These are phyloP conservation scores for Synanceia verrucosa DNA, from an alignment of 2,797 vertebrate genomes.

Conservation along the genomic window DNA sequence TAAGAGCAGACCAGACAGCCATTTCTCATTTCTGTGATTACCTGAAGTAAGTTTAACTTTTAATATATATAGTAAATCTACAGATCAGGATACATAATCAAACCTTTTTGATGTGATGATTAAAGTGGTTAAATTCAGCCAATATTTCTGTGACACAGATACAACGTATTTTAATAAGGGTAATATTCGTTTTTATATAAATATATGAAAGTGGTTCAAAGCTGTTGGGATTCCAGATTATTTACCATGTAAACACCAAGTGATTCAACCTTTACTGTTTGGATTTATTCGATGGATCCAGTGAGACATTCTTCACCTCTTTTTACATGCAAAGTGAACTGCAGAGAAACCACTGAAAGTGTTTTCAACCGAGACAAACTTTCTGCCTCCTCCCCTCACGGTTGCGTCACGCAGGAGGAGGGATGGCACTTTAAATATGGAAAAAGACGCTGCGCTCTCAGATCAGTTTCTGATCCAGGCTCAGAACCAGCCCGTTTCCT, in stretches of 20 bases:
- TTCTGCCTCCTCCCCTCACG: conserved; percentile 38
- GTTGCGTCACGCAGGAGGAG: conserved; percentile 80
- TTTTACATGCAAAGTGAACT: not conserved
- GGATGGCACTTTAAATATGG: conserved; percentile 85
- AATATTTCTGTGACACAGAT: too few species aligned
- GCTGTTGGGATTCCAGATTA: too few species aligned
- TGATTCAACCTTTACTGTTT: too few species aligned
- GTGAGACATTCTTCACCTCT: too few species aligned
- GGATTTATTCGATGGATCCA: too few species aligned
- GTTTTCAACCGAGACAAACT: conserved; percentile 36
- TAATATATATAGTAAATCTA: not conserved
- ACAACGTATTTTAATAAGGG: too few species aligned
- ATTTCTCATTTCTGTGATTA: conserved; percentile 9
- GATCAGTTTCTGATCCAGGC: conserved; percentile 23
- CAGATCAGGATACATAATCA: not conserved
- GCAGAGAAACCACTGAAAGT: not conserved
- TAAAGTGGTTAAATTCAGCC: too few species aligned
- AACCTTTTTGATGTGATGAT: not conserved
- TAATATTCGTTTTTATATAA: too few species aligned
- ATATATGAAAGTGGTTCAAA: too few species aligned
- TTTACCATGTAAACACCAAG: too few species aligned
- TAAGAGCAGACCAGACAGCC: not conserved
- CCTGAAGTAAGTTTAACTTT: conserved; percentile 14
- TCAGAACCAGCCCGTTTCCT: not conserved
- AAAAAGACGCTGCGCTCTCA: conserved; percentile 64